Percentiles rank a stretch among this genome's conserved stretches.
phyloP scores from a whole-genome alignment of 2,888 invertebrate species.

The Laothoe populi region DNA sequence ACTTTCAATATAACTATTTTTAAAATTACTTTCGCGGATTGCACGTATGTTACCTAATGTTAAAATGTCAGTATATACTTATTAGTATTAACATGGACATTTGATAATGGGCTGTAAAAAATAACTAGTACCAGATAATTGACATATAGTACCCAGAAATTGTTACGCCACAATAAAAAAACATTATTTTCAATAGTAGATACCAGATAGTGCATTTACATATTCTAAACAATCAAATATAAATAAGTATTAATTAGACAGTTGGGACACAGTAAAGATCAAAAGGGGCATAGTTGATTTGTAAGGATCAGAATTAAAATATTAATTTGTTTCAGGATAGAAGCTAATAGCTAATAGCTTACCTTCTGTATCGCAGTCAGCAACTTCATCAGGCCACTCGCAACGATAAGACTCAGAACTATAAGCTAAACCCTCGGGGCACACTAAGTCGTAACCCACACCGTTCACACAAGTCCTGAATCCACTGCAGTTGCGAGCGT shows the following conservation, averaged over 20 bases:
- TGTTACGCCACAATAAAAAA: neutral
- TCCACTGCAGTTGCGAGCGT: constrained; percentile 87
- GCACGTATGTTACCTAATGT: constrained; percentile 1
- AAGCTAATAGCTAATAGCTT: too few species aligned
- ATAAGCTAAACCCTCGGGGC: constrained; percentile 94
- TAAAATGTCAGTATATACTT: constrained; percentile 8
- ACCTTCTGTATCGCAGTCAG: constrained; percentile 93
- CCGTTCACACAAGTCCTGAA: constrained; percentile 94
- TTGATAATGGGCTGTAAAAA: constrained; percentile 6
- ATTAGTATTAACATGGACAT: neutral
- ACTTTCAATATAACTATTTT: constrained; percentile 1
- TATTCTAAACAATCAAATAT: too few species aligned
- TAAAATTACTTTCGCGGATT: neutral
- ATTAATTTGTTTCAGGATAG: neutral
- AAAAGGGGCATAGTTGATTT: too few species aligned
- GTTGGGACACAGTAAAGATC: too few species aligned
- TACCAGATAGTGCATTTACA: too few species aligned
- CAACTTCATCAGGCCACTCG: constrained; percentile 94
- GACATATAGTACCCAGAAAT: neutral
- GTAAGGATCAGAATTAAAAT: neutral
- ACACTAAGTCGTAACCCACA: constrained; percentile 88
- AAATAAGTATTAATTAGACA: too few species aligned
- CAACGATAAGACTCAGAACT: constrained; percentile 90
- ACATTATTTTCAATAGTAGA: too few species aligned
- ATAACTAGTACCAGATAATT: neutral